Base-by-base conservation (phyloP, 2,797 vertebrate genomes). In the Darevskia nairensis region DNA sequence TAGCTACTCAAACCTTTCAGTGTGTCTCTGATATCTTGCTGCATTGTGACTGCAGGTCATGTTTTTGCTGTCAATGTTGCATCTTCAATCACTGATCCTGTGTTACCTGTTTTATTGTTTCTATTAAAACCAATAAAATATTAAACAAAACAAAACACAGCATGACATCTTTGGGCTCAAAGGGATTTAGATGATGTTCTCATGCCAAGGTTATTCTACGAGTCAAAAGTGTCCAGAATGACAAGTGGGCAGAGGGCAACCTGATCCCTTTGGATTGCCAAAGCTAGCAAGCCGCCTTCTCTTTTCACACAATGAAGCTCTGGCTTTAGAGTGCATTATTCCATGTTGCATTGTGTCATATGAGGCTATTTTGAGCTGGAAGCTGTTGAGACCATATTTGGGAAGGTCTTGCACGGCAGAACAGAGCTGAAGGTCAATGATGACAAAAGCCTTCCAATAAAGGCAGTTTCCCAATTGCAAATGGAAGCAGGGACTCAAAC, bases 351-450 rank as follows among this genome's bases (percentile, higher is more conserved):
- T 95, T 95, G 94, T 95, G 95, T 95, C 95, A 94, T 90, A 93
- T 89, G 93, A 1, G 86, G 91, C 95, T 96, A 96, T 96, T 96
- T 96, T 84, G 94, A 94, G 94, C 94, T 81, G 92, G 89, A 94
- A 92, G 91, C 88, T 93, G 88, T 86, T 91, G 75, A 87, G 93
- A 2, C 95, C 95, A 82, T 96, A 95, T 96, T 96, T 96, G 95
- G 96, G 91, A 95, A 95, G 93, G 89, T 85, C 92, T 86, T 86
- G 89, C 87, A 61, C 86, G 92, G 93, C 93, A 95, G 93, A 91
- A 88, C 93, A 94, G 61, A 68, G 35, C 44, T 93, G 90, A 96
- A 96, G 94, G 96, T 89, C 95, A 93, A 90, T 0, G 0, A 86
- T 86, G 95, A 87, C 90, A 90, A 91, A 84, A 46, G 77, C 86